Evolutionary conservation across 2,888 invertebrate species (phyloP).

Genomic region (Mythimna ferrago): DNA sequence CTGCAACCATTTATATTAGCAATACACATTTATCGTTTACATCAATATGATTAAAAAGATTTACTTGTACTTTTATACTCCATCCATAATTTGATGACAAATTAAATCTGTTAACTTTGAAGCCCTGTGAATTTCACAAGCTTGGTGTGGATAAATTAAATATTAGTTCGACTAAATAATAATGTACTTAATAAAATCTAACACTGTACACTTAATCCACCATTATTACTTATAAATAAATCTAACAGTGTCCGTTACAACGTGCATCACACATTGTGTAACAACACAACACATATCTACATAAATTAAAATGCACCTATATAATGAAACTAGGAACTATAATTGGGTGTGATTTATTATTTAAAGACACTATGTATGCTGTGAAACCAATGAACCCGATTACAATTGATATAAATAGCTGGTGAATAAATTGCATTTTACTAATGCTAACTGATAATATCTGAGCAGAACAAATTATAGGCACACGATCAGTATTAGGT

Average conservation of each 20-base stretch:
- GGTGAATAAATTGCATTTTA: slow-evolving; percentile 14
- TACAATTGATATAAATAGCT: slow-evolving; percentile 31
- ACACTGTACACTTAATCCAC: slow-evolving; percentile 67
- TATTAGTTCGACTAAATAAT: slow-evolving; percentile 62
- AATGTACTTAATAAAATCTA: slow-evolving; percentile 66
- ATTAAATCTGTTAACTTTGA: slow-evolving; percentile 26
- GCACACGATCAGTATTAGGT: slow-evolving; percentile 30
- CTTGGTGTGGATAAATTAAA: slow-evolving; percentile 44
- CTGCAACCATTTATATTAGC: slow-evolving; percentile 25
- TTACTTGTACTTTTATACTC: slow-evolving; percentile 51
- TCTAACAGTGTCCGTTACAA: slow-evolving; percentile 61
- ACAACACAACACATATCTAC: slow-evolving; percentile 64
- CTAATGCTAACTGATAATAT: slow-evolving; percentile 34
- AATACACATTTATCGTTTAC: slow-evolving; percentile 22
- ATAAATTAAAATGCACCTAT: slow-evolving; percentile 87
- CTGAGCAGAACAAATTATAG: slow-evolving; percentile 35
- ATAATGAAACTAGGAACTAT: slow-evolving; percentile 84
- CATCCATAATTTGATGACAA: slow-evolving; percentile 34
- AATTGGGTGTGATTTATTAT: slow-evolving; percentile 46
- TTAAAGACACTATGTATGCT: slow-evolving; percentile 14
- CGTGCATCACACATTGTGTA: slow-evolving; percentile 70
- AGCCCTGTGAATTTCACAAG: slow-evolving; percentile 41
- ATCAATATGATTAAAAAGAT: slow-evolving; percentile 19
- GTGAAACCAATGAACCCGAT: slow-evolving; percentile 47
- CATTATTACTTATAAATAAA: slow-evolving; percentile 61